These are phyloP conservation scores for Falco naumanni DNA, from an alignment of 2,797 vertebrate species.

Conservation along the genomic window DNA sequence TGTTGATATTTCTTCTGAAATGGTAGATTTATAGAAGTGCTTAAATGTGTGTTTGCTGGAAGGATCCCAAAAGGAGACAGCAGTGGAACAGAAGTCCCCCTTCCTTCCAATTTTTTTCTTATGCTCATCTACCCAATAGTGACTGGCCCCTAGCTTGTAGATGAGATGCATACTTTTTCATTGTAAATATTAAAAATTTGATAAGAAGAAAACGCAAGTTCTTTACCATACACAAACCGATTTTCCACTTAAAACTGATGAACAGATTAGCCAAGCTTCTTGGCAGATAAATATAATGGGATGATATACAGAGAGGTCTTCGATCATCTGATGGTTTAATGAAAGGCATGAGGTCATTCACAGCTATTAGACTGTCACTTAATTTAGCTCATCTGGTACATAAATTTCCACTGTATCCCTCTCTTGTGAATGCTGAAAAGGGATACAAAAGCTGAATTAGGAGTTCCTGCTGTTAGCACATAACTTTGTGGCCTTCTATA, in stretches of 20 bases:
- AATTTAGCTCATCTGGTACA: not conserved
- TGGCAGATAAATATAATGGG: not conserved
- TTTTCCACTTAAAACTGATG: not conserved
- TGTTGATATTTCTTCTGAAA: conserved; percentile 27
- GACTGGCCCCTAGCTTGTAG: not conserved
- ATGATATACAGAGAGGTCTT: not conserved
- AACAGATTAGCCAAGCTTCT: not conserved
- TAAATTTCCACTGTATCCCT: not conserved
- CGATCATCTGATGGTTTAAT: not conserved
- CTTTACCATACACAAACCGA: not conserved
- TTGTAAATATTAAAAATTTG: not conserved
- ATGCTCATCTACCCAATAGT: not conserved
- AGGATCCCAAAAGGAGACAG: not conserved
- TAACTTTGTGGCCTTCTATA: not conserved
- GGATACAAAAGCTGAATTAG: not conserved
- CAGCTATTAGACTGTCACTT: not conserved
- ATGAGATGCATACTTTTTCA: not conserved
- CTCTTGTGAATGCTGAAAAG: not conserved
- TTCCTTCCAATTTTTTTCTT: not conserved
- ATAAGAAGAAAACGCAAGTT: not conserved
- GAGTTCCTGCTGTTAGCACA: not conserved
- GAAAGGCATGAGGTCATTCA: not conserved
- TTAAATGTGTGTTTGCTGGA: conserved; percentile 22
- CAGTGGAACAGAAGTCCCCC: not conserved
- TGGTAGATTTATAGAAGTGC: not conserved